phyloP scores from a whole-genome alignment of 2,888 invertebrate genomes.

The Aphidius colemani region DNA sequence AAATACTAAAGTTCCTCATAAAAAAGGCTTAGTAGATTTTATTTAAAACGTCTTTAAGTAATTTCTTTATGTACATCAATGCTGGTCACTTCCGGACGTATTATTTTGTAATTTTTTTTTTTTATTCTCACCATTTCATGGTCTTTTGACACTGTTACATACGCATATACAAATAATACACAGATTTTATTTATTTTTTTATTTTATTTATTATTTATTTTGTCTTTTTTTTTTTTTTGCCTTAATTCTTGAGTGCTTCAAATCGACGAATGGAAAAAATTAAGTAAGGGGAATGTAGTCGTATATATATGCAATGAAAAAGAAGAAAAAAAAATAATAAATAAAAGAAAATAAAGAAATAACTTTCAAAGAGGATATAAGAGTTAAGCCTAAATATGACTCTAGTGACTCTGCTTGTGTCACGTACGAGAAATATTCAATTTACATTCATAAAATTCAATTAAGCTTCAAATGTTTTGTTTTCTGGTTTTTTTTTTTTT shows the following conservation, averaged over 20 bases:
- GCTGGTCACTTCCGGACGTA: conserved; percentile 5
- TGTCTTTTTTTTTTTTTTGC: not conserved
- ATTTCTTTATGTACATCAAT: too few relatives aligned
- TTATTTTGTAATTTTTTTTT: not conserved
- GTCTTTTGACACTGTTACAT: conserved; percentile 8
- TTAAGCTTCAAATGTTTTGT: not conserved
- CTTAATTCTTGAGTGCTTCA: not conserved
- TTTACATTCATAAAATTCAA: conserved; percentile 19
- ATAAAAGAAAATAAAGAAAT: conserved; percentile 18
- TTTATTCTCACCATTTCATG: conserved; percentile 4
- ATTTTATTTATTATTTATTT: conserved; percentile 7
- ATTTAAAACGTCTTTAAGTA: too few relatives aligned
- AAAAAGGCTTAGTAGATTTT: too few relatives aligned
- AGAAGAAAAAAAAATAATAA: conserved; percentile 11
- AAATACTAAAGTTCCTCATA: too few relatives aligned
- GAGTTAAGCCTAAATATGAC: conserved; percentile 29
- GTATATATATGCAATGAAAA: conserved; percentile 3
- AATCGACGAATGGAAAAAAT: conserved; percentile 17
- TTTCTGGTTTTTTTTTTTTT: not conserved
- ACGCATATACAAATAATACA: not conserved
- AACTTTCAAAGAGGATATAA: conserved; percentile 27
- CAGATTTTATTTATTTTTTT: conserved; percentile 3
- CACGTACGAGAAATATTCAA: conserved; percentile 25
- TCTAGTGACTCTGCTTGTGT: conserved; percentile 19
- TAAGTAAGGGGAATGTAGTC: conserved; percentile 5